These are phyloP conservation scores for Odontocolon sp. DNA, from an alignment of 2,888 invertebrate species.

Conservation along the genomic window DNA sequence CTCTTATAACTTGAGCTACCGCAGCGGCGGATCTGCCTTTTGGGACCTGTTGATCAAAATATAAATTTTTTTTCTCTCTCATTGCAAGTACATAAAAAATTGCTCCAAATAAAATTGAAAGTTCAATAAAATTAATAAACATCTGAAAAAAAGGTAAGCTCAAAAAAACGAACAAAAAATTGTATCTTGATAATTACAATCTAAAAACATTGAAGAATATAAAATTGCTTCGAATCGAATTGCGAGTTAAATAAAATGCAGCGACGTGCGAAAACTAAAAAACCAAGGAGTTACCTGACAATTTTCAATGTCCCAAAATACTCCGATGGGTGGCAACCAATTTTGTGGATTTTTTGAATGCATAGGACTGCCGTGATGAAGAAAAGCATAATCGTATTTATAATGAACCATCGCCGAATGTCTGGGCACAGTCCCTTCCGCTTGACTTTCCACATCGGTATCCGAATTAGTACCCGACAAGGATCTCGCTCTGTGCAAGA, in stretches of 20 bases:
- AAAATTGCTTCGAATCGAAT: too few species aligned
- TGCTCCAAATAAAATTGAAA: not conserved
- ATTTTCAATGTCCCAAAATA: conserved; percentile 97
- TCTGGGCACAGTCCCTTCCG: conserved; percentile 11
- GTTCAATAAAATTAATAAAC: conserved; percentile 10
- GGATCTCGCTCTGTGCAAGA: conserved; percentile 62
- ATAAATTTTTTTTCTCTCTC: too few species aligned
- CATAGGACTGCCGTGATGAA: conserved; percentile 70
- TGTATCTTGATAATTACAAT: too few species aligned
- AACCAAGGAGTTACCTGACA: conserved; percentile 84
- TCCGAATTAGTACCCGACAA: conserved; percentile 66
- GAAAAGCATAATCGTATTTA: conserved; percentile 68
- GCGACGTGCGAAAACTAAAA: too few species aligned
- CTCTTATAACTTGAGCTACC: conserved; percentile 89
- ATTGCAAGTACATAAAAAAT: not conserved
- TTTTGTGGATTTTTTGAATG: conserved; percentile 69
- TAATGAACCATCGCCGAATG: conserved; percentile 56
- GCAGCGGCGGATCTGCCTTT: conserved; percentile 90
- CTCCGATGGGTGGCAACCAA: conserved; percentile 87
- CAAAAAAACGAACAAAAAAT: not conserved
- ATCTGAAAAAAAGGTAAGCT: not conserved
- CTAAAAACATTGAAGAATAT: too few species aligned
- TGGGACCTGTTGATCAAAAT: conserved; percentile 84
- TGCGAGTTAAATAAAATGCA: too few species aligned
- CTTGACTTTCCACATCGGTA: conserved; percentile 55